Conservation (phyloP, 2,797 vertebrate genomes). For the Paratrypauchen microcephalus region DNA sequence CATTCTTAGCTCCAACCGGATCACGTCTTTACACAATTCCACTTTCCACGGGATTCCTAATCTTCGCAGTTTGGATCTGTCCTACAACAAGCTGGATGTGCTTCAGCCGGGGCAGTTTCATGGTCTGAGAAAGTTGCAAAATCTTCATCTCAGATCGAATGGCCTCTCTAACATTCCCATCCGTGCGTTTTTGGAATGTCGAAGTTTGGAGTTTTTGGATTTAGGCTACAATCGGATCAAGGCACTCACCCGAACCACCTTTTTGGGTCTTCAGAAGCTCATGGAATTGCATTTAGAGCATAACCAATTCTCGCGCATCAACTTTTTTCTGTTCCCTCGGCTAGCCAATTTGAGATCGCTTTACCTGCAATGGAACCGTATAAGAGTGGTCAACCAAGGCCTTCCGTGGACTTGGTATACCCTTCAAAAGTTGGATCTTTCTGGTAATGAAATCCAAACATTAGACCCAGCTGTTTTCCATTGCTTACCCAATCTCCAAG, state of each 20-base stretch:
- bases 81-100: conserved; percentile 94
- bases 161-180: conserved; percentile 92
- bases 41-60: conserved; percentile 96
- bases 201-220: conserved; percentile 97
- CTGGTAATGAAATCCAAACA: conserved; percentile 94
- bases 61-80: conserved; percentile 96
- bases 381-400: conserved; percentile 93
- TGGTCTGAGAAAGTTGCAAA: conserved; percentile 93
- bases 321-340: conserved; percentile 97
- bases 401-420: conserved; percentile 98
- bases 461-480: conserved; percentile 92
- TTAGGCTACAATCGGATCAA: conserved; percentile 96
- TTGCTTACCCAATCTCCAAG: conserved; percentile 95
- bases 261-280: conserved; percentile 90
- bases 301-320: conserved; percentile 98
- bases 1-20: conserved; percentile 97
- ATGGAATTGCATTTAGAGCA: conserved; percentile 98
- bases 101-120: conserved; percentile 94
- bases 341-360: conserved; percentile 93
- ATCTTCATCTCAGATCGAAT: conserved; percentile 93
- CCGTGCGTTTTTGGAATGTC: conserved; percentile 93
- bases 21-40: conserved; percentile 91
- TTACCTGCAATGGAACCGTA: conserved; percentile 97
- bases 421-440: conserved; percentile 96
- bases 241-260: conserved; percentile 93